phyloP scores from a whole-genome alignment of 2,113 vertebrate species.

The Dromiciops gliroides region DNA sequence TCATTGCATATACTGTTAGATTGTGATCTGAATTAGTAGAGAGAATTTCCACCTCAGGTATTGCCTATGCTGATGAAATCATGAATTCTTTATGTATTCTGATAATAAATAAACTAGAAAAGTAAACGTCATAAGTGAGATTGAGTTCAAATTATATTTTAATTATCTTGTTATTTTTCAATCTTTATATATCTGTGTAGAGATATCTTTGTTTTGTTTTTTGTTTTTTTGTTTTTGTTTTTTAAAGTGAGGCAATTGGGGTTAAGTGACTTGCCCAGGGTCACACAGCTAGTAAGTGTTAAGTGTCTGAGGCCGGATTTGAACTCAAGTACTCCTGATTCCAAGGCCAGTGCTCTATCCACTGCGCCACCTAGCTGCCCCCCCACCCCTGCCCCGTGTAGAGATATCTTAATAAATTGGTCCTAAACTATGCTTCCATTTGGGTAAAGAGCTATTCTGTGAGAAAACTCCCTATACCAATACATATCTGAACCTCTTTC shows the following conservation, averaged over 20 bases:
- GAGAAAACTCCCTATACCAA: background rate
- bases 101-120: background rate
- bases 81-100: background rate
- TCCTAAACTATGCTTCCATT: background rate
- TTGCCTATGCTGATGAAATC: background rate
- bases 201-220: too few species aligned
- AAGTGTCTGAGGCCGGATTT: too few species aligned
- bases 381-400: too few species aligned
- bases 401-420: background rate
- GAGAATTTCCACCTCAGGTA: background rate
- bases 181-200: background rate
- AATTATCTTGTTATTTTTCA: background rate
- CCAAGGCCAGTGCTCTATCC: too few species aligned
- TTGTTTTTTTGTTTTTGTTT: too few species aligned
- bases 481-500: background rate
- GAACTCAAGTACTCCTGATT: too few species aligned
- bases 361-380: too few species aligned
- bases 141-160: background rate
- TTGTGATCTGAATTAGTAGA: background rate
- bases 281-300: too few species aligned
- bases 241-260: too few species aligned
- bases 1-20: background rate
- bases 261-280: too few species aligned
- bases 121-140: background rate
- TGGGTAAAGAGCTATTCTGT: background rate